Evolutionary conservation across 2,888 invertebrate species (phyloP), one percentile per base, ranked within the genome.

Genomic region (Malachius bipustulatus): DNA sequence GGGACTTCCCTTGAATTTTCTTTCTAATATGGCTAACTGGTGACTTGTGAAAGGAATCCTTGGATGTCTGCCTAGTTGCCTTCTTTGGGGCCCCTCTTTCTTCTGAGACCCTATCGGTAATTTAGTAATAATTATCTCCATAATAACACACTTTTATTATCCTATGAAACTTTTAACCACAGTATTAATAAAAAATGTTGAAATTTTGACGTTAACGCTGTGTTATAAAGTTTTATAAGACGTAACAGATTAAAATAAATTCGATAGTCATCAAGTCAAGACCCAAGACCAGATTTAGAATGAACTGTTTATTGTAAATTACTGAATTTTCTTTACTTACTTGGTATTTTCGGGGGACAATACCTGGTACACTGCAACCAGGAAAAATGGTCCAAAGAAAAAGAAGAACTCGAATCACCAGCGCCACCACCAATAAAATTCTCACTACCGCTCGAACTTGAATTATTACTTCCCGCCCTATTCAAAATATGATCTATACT

Each of bases 331-430:
- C n/a, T n/a, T n/a, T n/a, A 35, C 41, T 75, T 67, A 71, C 80
- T 69, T 50, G 75, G 76, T 31, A 82, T 55, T 49, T 75, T 76
- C 1, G 82, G 82, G 1, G 82, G 82, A 44, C 71, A 71, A 50
- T 81, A 82, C 40, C 82, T 66, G 3, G 81, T 80, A 49, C 79
- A 82, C 44, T 73, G 73, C 43, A 82, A 57, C 82, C 82, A 82
- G 33, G 69, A 15, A 38, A 48, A 51, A 4, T 35, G 30, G 6
- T 39, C 43, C 13, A 41, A 39, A 16, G 35, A 29, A 38, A 36
- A 37, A 16, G 29, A 30, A 9, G 19, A 3, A 11, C 28, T 10
- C 6, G 24, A 19, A 19, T 16, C 31, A 13, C 24, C n/a, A 19
- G n/a, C 6, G n/a, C 24, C n/a, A n/a, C 24, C n/a, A n/a, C n/a